Conservation (phyloP, 2,797 vertebrate species). For the Eulemur coronatus region DNA sequence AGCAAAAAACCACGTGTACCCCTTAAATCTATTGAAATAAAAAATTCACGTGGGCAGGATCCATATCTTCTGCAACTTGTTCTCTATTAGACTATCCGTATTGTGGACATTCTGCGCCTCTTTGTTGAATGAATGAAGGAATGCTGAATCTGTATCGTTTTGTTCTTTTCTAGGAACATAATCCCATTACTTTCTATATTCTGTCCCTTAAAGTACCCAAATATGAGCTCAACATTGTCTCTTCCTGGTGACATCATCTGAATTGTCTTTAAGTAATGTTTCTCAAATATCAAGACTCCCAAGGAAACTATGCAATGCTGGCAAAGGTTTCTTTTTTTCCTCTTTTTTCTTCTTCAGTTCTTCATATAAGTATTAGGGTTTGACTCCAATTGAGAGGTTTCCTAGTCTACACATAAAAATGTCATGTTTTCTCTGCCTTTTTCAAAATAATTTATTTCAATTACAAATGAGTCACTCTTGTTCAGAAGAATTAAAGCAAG, state of each 20-base stretch:
- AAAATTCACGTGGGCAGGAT: neutral
- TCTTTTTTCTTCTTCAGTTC: neutral
- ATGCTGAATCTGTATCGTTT: neutral
- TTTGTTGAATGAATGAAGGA: neutral
- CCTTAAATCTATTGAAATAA: too few species aligned
- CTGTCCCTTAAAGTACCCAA: neutral
- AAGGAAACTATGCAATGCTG: neutral
- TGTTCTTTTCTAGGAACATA: neutral
- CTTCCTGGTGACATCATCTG: neutral
- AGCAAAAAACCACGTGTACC: too few species aligned
- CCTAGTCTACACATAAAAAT: neutral
- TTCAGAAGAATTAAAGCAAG: constrained; percentile 43
- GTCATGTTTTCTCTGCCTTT: neutral
- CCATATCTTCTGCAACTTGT: neutral
- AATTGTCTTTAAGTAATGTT: neutral
- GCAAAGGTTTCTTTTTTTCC: neutral
- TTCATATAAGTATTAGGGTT: neutral
- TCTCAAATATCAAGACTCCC: neutral
- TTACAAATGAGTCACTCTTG: constrained; percentile 40
- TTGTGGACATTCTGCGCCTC: neutral
- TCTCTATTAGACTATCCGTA: neutral
- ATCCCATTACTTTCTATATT: neutral
- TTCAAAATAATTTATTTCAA: constrained; percentile 52
- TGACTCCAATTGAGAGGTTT: neutral
- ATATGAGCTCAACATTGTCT: neutral